Percentiles rank a stretch among this genome's conserved stretches.
These are phyloP conservation scores for Nothura maculosa DNA, from an alignment of 2,797 vertebrate species.

Conservation along the genomic window DNA sequence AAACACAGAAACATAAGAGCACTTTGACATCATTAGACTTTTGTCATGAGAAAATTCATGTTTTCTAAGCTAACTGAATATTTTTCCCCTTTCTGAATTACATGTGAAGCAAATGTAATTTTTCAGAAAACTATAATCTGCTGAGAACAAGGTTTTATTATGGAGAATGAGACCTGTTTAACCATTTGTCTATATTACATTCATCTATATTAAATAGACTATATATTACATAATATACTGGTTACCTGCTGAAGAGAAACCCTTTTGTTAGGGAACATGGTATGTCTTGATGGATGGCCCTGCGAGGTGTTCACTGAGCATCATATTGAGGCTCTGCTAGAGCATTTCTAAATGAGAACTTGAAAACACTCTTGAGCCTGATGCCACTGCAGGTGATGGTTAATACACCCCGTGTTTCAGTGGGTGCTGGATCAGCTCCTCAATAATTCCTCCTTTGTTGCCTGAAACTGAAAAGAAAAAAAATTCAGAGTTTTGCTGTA, in stretches of 20 bases:
- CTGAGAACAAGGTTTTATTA: background rate
- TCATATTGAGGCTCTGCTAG: background rate
- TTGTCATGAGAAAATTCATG: background rate
- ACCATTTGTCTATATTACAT: background rate
- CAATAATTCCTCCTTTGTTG: background rate
- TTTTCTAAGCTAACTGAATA: background rate
- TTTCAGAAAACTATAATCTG: background rate
- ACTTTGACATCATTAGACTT: background rate
- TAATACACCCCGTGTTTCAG: background rate
- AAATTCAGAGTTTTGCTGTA: constrained; percentile 36
- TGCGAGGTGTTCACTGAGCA: background rate
- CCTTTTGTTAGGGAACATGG: background rate
- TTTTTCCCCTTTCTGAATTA: background rate
- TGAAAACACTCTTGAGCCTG: background rate
- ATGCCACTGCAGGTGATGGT: background rate
- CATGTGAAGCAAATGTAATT: background rate
- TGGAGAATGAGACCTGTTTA: background rate
- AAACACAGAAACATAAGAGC: background rate
- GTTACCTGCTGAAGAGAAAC: background rate
- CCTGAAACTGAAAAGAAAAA: background rate
- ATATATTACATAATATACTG: background rate
- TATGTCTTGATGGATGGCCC: background rate
- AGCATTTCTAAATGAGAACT: constrained; percentile 2
- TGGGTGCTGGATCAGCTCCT: background rate
- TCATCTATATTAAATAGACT: background rate